Evolutionary conservation across 2,113 vertebrate species (phyloP).

Genomic region (Oncorhynchus clarkii): DNA sequence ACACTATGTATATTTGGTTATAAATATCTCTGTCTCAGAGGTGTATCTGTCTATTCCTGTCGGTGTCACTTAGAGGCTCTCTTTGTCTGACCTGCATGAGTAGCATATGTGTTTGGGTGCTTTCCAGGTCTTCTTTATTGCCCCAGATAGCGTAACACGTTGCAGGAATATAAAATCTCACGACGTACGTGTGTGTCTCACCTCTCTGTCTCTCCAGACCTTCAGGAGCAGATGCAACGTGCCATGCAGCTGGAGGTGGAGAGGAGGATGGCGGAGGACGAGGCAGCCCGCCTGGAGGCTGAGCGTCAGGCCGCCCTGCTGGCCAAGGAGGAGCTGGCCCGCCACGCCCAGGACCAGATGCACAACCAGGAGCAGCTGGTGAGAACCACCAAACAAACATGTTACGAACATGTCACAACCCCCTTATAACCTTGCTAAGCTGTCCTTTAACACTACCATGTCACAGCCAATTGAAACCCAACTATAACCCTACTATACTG

Average conservation of each 20-base stretch:
- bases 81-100: not conserved
- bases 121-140: no score
- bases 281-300: slow-evolving; percentile 84
- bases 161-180: no score
- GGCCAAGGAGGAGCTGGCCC: slow-evolving; percentile 91
- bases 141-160: no score
- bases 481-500: not conserved
- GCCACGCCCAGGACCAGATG: slow-evolving; percentile 81
- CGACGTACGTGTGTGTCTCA: no score
- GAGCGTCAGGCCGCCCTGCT: slow-evolving; percentile 86
- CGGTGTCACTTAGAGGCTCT: not conserved
- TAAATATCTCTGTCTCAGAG: not conserved
- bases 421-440: not conserved
- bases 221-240: slow-evolving; percentile 86
- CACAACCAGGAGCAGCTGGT: slow-evolving; percentile 95
- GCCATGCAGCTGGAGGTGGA: slow-evolving; percentile 87
- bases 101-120: no score
- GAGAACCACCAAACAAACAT: slow-evolving; percentile 8
- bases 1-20: no score
- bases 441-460: not conserved
- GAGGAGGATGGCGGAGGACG: slow-evolving; percentile 79
- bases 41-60: not conserved
- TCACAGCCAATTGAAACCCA: not conserved
- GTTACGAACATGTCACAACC: not conserved
- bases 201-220: slow-evolving; percentile 67